These are phyloP conservation scores for Platyrinchus mystaceus DNA, from an alignment of 2,797 vertebrate genomes.

Conservation along the genomic window DNA sequence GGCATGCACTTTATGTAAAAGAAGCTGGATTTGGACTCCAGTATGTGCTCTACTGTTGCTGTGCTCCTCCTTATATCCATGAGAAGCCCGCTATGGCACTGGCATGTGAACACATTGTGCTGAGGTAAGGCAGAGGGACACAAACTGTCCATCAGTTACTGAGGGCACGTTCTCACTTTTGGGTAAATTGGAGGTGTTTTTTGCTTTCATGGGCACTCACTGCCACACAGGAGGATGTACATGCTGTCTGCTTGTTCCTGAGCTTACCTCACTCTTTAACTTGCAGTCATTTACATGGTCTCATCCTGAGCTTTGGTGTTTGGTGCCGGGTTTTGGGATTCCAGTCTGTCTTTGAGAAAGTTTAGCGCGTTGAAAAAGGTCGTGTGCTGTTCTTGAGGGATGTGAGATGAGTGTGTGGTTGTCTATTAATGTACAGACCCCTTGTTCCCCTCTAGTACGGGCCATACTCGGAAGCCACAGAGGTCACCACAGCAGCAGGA, in stretches of 20 bases:
- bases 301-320: not conserved
- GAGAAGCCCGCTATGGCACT: not conserved
- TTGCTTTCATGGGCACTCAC: not conserved
- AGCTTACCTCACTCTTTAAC: not conserved
- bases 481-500: conserved; percentile 90
- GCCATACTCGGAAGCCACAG: conserved; percentile 83
- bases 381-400: not conserved
- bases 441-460: conserved; percentile 80
- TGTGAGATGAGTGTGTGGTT: not conserved
- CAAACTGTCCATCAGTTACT: not conserved
- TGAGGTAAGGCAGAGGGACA: not conserved
- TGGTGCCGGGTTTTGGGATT: fast-evolving
- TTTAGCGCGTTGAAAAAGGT: fast-evolving
- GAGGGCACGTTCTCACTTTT: not conserved
- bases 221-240: fast-evolving
- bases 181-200: not conserved
- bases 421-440: not conserved
- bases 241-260: not conserved
- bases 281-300: fast-evolving
- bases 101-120: fast-evolving
- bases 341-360: not conserved
- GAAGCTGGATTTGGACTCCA: not conserved
- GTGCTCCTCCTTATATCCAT: not conserved
- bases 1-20: not conserved
- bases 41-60: not conserved